Evolutionary conservation across 2,113 vertebrate species (phyloP).

Genomic region (Phalacrocorax aristotelis): DNA sequence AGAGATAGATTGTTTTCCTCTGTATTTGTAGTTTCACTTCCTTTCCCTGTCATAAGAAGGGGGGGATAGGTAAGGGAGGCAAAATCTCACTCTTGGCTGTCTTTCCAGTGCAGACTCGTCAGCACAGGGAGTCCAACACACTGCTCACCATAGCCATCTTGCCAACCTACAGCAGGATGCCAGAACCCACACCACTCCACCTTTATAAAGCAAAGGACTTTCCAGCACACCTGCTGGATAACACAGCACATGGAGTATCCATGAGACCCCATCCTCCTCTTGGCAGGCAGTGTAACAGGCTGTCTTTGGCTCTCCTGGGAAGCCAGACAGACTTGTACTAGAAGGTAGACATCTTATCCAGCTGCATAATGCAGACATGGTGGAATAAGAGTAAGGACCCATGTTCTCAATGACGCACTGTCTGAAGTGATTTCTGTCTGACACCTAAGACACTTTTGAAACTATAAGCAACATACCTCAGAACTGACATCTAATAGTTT

Average conservation of each 20-base stretch:
- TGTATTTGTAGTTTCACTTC: constrained; percentile 49
- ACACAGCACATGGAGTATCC: not conserved
- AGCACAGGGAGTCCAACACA: constrained; percentile 20
- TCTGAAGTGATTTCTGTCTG: not conserved
- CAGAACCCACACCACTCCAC: not conserved
- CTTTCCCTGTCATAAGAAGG: constrained; percentile 33
- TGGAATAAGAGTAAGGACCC: not conserved
- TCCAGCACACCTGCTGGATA: not conserved
- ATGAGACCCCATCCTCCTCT: not conserved
- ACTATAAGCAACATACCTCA: not conserved
- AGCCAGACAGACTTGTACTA: not conserved
- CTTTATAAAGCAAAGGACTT: not conserved
- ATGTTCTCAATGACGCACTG: not conserved
- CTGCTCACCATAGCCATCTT: constrained; percentile 23
- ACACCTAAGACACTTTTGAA: not conserved
- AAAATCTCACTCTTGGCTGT: constrained; percentile 7
- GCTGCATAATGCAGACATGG: not conserved
- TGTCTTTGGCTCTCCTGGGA: not conserved
- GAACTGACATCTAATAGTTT: not conserved
- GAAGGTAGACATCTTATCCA: not conserved
- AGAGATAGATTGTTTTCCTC: constrained; percentile 52
- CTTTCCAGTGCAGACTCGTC: constrained; percentile 22
- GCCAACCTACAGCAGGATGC: constrained; percentile 18
- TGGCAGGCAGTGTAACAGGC: not conserved
- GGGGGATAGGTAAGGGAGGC: not conserved